Base-by-base conservation (phyloP, 2,888 invertebrate species). In the Entomobrya multifasciata region DNA sequence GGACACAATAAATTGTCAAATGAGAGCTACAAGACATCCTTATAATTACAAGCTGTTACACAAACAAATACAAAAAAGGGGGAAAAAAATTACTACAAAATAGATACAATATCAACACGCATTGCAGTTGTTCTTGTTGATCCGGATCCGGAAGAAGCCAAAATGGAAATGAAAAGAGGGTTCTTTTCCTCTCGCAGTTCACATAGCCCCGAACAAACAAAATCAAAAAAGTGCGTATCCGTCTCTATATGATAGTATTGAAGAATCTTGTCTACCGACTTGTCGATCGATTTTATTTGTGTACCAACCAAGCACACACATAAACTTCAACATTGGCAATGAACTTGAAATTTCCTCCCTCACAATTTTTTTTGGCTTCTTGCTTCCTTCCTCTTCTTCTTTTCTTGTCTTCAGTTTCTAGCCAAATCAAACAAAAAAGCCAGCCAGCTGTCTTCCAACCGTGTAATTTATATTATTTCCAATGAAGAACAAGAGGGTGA, bases 11-110 rank as follows among this genome's bases (percentile, higher is more conserved):
- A 6, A 13, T 27, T 62, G 20, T 62, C 49, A 49, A 49, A 15
- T n/a, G 15, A n/a, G 6, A 62, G 15, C 2, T 30, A 30, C n/a
- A 13, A 13, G 4, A 10, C 30, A 1, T 25, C n/a, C 62, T n/a
- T 30, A 62, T 62, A 62, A 62, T 62, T 62, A 62, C 62, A 62
- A 62, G 62, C 62, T 62, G 62, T 62, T 62, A 62, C 62, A 62
- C n/a, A 27, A 27, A 27, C 62, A 62, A 15, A n/a, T 36, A 36
- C 5, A 36, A 36, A 36, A 36, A n/a, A 8, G 5, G 36, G 8
- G 5, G 36, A 36, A 4, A 36, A 36, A 36, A 36, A 8, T 36
- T 36, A 36, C 8, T 36, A 13, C 49, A n/a, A 49, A 49, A 13
- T 3, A 49, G 13, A 8, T 49, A 49, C n/a, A 15, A 13, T 49